Evolutionary conservation across 2,113 vertebrate genomes (phyloP).

Genomic region (Potamarius usumacintae): DNA sequence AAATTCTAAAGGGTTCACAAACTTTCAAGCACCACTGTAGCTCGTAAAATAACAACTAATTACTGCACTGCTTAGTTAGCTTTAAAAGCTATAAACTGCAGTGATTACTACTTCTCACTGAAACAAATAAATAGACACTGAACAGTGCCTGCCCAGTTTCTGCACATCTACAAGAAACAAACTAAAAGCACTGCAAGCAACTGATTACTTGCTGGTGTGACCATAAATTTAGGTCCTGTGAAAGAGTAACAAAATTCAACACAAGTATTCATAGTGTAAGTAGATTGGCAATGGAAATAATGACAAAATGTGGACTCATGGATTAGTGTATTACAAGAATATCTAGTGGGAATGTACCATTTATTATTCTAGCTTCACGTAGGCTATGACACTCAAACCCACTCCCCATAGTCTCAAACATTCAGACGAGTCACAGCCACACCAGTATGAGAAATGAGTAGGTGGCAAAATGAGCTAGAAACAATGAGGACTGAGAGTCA

Average conservation of each 20-base stretch:
- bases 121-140: background rate
- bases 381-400: background rate
- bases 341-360: background rate
- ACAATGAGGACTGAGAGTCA: background rate
- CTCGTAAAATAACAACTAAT: background rate
- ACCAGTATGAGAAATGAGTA: constrained; percentile 37
- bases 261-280: background rate
- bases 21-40: background rate
- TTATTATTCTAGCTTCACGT: background rate
- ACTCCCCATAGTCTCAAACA: background rate
- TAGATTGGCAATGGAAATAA: no score
- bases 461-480: constrained; percentile 6
- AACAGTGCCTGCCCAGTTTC: background rate
- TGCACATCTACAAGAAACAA: background rate
- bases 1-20: background rate
- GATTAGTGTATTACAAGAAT: background rate
- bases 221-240: background rate
- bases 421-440: constrained; percentile 6
- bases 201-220: background rate
- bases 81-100: background rate
- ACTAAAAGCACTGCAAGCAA: background rate
- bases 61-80: background rate
- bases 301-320: background rate
- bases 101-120: background rate
- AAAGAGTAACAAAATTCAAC: background rate